These are phyloP conservation scores for Linurgus olivaceus DNA, from an alignment of 2,797 vertebrate species.

Conservation along the genomic window DNA sequence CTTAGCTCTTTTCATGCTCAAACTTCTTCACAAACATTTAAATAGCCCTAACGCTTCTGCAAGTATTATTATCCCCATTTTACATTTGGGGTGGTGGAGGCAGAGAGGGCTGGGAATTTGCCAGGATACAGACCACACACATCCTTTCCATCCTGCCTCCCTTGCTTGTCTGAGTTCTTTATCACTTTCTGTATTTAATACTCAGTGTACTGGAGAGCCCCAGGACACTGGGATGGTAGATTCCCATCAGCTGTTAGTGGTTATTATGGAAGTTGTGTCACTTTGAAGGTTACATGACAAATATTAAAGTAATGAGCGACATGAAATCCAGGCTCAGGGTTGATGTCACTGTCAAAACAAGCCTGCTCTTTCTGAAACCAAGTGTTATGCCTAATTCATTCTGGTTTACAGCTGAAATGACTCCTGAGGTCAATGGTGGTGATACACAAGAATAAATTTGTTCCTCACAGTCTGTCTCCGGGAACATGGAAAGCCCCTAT, in stretches of 20 bases:
- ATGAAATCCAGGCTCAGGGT: background rate
- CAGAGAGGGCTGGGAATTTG: background rate
- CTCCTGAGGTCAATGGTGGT: background rate
- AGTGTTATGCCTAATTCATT: background rate
- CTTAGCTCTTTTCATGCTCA: conserved; percentile 36
- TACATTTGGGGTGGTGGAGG: background rate
- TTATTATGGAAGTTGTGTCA: background rate
- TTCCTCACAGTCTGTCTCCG: background rate
- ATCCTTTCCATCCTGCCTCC: background rate
- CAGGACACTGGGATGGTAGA: background rate
- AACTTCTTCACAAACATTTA: conserved; percentile 28
- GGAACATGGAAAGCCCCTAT: background rate
- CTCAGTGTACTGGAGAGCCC: background rate
- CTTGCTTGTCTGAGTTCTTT: background rate
- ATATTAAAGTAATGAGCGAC: background rate
- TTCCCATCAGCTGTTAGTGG: background rate
- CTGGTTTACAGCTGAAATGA: background rate
- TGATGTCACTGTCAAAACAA: background rate
- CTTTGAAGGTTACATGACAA: background rate
- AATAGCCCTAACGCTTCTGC: background rate
- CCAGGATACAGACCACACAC: background rate
- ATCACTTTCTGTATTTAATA: background rate
- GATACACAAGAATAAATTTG: background rate
- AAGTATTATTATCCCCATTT: conserved; percentile 34
- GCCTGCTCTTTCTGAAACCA: background rate